Percentiles rank a stretch among this genome's conserved stretches.
Conservation (phyloP, 2,797 vertebrate genomes). For the Discoglossus pictus region DNA sequence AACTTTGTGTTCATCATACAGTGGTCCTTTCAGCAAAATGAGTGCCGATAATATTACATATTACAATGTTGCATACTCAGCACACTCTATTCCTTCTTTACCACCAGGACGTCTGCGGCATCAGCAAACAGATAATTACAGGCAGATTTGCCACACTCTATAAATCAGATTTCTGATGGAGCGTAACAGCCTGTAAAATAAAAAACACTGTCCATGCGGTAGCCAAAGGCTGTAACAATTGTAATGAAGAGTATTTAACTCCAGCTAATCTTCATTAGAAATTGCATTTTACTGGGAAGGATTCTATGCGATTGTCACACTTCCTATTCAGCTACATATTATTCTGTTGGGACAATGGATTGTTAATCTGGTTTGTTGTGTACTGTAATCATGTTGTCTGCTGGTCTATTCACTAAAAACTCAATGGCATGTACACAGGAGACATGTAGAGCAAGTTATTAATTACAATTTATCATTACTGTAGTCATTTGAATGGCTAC, state of each 20-base stretch:
- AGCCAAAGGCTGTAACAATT: slow-evolving; percentile 63
- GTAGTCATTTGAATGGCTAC: too few species aligned
- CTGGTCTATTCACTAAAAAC: not conserved
- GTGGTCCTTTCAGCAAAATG: too few species aligned
- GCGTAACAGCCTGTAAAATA: slow-evolving; percentile 52
- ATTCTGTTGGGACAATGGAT: slow-evolving; percentile 36
- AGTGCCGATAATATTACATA: too few species aligned
- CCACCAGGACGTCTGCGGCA: too few species aligned
- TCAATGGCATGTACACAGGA: too few species aligned
- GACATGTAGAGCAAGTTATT: too few species aligned
- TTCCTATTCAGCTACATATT: slow-evolving; percentile 53
- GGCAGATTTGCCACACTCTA: slow-evolving; percentile 59
- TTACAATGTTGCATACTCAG: too few species aligned
- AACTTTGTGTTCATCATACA: too few species aligned
- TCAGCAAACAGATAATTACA: slow-evolving; percentile 57
- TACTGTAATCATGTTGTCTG: not conserved
- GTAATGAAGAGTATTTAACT: slow-evolving; percentile 72
- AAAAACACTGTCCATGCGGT: slow-evolving; percentile 53
- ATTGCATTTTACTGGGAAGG: slow-evolving; percentile 59
- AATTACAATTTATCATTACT: too few species aligned
- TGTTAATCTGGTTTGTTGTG: slow-evolving; percentile 33
- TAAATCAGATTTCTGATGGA: slow-evolving; percentile 64
- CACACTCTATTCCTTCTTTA: too few species aligned
- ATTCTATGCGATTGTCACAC: slow-evolving; percentile 59
- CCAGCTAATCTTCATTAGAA: slow-evolving; percentile 72